A percentile compares a stretch with the other conserved stretches of the same genome.
phyloP scores from a whole-genome alignment of 1,140 invertebrate genomes.

The Paraescarpia echinospica region DNA sequence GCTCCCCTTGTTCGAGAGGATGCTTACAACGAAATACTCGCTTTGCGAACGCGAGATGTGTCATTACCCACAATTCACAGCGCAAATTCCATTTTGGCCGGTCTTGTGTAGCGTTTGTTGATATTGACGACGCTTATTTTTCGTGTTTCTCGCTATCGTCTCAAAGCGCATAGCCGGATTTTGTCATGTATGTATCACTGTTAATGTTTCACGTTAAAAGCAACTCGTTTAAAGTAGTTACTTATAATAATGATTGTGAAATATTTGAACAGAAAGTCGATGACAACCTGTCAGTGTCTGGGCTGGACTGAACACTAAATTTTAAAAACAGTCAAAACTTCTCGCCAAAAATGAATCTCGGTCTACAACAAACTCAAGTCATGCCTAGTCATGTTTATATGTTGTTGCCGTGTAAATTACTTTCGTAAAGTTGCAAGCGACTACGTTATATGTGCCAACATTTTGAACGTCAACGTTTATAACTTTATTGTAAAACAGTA shows the following conservation, averaged over 20 bases:
- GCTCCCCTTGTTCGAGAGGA: too few species aligned
- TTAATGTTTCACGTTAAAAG: not conserved
- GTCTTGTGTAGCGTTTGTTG: not conserved
- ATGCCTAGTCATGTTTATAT: too few species aligned
- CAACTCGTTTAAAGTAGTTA: not conserved
- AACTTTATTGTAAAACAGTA: too few species aligned
- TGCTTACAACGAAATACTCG: not conserved
- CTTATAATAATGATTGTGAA: not conserved
- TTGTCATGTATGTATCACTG: not conserved
- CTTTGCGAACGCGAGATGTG: not conserved
- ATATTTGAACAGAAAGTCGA: not conserved
- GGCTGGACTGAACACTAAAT: not conserved
- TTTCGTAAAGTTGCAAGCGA: not conserved
- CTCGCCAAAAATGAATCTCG: too few species aligned
- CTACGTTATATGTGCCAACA: not conserved
- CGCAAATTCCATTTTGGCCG: not conserved
- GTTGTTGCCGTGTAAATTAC: not conserved
- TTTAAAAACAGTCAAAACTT: too few species aligned
- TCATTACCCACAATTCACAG: not conserved
- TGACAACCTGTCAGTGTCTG: not conserved
- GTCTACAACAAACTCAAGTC: too few species aligned
- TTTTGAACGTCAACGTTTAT: not conserved
- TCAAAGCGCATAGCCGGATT: not conserved
- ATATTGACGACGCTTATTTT: not conserved
- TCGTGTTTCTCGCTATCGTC: not conserved